Evolutionary conservation across 2,888 invertebrate species (phyloP).

Genomic region (Pyrgus malvae): DNA sequence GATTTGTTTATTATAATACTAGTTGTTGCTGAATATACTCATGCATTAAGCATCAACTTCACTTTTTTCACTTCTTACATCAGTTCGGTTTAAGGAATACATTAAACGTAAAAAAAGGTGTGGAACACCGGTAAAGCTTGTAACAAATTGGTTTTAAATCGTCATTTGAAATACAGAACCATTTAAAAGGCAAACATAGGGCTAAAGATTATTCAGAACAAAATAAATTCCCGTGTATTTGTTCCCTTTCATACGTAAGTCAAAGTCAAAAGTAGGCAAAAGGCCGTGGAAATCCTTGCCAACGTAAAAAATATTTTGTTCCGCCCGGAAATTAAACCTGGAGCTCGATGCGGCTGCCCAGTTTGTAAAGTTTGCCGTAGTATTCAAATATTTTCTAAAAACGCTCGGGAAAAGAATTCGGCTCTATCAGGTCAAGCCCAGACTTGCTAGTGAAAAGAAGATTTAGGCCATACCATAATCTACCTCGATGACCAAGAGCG

Average conservation of each 20-base stretch:
- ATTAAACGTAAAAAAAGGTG: too few species aligned
- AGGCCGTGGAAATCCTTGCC: not conserved
- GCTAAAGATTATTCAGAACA: not conserved
- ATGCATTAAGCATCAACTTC: too few species aligned
- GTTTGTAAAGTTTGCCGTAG: slow-evolving; percentile 17
- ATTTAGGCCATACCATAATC: too few species aligned
- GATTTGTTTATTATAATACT: too few species aligned
- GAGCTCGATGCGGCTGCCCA: slow-evolving; percentile 7
- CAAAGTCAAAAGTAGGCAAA: not conserved
- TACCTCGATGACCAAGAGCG: too few species aligned
- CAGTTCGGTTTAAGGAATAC: too few species aligned
- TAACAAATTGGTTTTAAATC: too few species aligned
- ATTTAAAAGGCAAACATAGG: not conserved
- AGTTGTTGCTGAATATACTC: too few species aligned
- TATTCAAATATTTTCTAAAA: slow-evolving; percentile 12
- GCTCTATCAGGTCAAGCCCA: not conserved
- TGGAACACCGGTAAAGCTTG: too few species aligned
- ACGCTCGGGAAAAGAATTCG: not conserved
- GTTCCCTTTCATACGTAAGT: slow-evolving; percentile 1
- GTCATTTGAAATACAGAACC: not conserved
- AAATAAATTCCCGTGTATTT: slow-evolving; percentile 1
- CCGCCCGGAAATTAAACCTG: slow-evolving; percentile 14
- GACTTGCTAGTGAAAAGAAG: too few species aligned
- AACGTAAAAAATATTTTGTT: slow-evolving; percentile 11
- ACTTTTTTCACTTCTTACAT: too few species aligned